Conservation (phyloP, 2,113 vertebrate species). For the Strix uralensis region DNA sequence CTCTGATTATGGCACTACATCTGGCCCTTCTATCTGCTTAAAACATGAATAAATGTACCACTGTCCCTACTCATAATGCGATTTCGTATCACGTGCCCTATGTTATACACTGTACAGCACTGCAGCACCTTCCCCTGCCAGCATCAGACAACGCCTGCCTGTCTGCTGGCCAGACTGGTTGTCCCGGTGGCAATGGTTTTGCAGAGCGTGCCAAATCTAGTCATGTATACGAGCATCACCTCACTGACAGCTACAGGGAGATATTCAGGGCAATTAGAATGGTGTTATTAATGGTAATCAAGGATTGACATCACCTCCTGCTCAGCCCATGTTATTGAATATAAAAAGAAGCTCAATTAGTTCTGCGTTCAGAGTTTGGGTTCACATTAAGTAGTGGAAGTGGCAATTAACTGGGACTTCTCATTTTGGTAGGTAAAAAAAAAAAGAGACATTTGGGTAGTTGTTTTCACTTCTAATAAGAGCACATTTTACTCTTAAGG, state of each 20-base stretch:
- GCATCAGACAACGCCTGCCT: not conserved
- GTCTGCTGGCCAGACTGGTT: not conserved
- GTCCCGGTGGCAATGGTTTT: not conserved
- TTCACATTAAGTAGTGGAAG: constrained; percentile 9
- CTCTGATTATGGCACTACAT: not conserved
- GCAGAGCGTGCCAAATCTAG: not conserved
- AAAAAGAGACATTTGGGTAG: not conserved
- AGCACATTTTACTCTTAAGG: not conserved
- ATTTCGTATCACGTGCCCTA: not conserved
- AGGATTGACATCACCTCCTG: constrained; percentile 1
- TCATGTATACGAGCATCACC: not conserved
- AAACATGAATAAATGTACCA: not conserved
- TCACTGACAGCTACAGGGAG: not conserved
- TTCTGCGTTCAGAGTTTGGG: not conserved
- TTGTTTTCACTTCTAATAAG: constrained; percentile 36
- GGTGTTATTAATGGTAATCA: not conserved
- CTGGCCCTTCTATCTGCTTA: not conserved
- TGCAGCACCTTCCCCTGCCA: not conserved
- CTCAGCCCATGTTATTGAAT: constrained; percentile 1
- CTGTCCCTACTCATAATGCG: not conserved
- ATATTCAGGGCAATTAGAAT: constrained; percentile 3
- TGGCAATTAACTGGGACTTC: not conserved
- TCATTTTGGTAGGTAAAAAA: not conserved
- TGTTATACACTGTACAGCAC: not conserved
- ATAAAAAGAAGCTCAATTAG: constrained; percentile 23